Conservation (phyloP, 2,113 vertebrate species). For the Ammospiza nelsoni region DNA sequence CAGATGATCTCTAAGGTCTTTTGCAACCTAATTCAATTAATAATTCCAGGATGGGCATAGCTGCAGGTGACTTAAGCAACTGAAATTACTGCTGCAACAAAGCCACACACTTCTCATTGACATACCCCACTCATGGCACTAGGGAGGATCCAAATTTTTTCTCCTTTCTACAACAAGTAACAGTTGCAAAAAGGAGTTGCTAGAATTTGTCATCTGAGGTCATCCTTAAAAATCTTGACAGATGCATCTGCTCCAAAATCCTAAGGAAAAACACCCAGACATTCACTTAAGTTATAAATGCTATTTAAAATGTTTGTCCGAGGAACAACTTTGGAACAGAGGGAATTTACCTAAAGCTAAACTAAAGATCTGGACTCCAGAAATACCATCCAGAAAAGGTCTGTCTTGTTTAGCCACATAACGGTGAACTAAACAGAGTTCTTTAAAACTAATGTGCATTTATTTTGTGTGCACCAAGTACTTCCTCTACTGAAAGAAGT, state of each 20-base stretch:
- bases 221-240: neutral
- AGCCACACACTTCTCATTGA: neutral
- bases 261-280: neutral
- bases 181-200: neutral
- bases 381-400: neutral
- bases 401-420: neutral
- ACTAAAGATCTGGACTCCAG: neutral
- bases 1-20: neutral
- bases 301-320: neutral
- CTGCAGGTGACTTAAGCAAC: neutral
- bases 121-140: neutral
- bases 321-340: neutral
- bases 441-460: neutral
- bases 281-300: neutral
- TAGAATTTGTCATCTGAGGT: neutral
- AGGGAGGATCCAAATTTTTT: neutral
- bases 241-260: neutral
- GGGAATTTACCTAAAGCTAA: neutral
- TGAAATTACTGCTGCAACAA: neutral
- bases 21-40: neutral
- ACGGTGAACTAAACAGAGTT: neutral
- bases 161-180: neutral
- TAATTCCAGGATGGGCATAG: neutral
- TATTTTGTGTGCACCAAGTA: neutral
- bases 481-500: neutral